Base-by-base conservation (phyloP, 2,888 invertebrate genomes). In the Nemurella pictetii region DNA sequence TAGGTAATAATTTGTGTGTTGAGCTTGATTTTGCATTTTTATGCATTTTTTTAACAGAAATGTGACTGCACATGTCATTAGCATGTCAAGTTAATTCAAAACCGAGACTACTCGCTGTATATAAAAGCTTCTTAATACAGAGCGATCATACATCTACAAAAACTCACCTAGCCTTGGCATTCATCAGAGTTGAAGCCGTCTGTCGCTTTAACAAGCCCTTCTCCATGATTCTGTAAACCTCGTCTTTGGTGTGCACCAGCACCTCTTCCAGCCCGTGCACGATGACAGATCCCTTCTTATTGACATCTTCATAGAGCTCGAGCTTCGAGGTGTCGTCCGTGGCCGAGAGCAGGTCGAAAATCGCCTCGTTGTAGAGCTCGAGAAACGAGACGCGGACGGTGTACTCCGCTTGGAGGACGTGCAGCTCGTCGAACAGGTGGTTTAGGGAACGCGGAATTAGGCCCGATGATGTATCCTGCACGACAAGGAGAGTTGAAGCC, bases 301-400 rank as follows among this genome's bases (percentile, higher is more conserved):
- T 92, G 72, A 93, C 92, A 88, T 96, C 96, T 88, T 96, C 96
- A 87, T 94, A 96, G 72, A 96, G 93, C 88, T 95, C 92, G 86
- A 95, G 92, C 90, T 94, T 95, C n/a, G 93, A 93, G 87, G 92
- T 93, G 88, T 96, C 96, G 85, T 95, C 95, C 0, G 93, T 92
- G 0, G 94, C 92, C 4, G 96, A 94, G 0, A 99, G 92, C 86
- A 99, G 92, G 91, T 99, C 99, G 88, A 96, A 96, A 74, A 99
- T 91, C 90, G 99, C 99, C 90, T 99, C 99, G 89, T 99, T 99
- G 90, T 99, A 99, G 12, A 99, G 91, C 90, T 99, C 99, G 27
- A 99, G 91, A 90, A 97, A 99, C 0, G 98, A 98, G 0, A 98
- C 97, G 20, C 97, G 92, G 83, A 99, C 96, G 0, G 97, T 96